Evolutionary conservation across 2,113 vertebrate genomes (phyloP).

Genomic region (Erythrolamprus reginae): DNA sequence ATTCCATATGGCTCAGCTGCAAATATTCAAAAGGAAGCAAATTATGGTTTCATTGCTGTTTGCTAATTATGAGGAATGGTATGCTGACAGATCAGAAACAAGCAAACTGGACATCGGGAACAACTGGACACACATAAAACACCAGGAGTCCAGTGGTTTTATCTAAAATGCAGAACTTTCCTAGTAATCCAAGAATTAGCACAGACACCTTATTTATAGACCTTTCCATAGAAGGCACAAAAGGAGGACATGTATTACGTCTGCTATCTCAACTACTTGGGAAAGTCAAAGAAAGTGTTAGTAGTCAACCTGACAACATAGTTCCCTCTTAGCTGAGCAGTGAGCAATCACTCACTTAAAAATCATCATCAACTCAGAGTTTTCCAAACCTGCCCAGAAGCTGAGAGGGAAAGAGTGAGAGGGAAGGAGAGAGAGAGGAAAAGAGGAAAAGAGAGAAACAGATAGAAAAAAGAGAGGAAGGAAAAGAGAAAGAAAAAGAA

Average conservation of each 20-base stretch:
- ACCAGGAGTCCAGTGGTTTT: neutral
- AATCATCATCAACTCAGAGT: too few relatives aligned
- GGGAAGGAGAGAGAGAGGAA: too few relatives aligned
- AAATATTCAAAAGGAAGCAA: neutral
- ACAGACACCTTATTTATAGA: neutral
- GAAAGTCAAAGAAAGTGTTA: neutral
- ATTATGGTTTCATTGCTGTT: neutral
- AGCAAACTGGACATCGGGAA: neutral
- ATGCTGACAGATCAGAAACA: neutral
- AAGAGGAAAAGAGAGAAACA: too few relatives aligned
- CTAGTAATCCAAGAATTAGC: neutral
- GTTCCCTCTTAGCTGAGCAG: too few relatives aligned
- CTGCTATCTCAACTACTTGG: neutral
- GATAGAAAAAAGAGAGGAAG: too few relatives aligned
- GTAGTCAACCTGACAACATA: neutral
- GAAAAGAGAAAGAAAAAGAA: too few relatives aligned
- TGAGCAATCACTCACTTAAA: too few relatives aligned
- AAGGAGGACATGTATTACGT: neutral
- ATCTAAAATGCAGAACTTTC: neutral
- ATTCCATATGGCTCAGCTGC: neutral
- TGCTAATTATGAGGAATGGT: neutral
- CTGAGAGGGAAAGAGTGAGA: too few relatives aligned
- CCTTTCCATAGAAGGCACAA: neutral
- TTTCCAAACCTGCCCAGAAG: too few relatives aligned
- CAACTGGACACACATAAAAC: neutral